Percentiles rank a stretch among this genome's conserved stretches.
Conservation (phyloP, 2,888 invertebrate species). For the Luffia ferchaultella region DNA sequence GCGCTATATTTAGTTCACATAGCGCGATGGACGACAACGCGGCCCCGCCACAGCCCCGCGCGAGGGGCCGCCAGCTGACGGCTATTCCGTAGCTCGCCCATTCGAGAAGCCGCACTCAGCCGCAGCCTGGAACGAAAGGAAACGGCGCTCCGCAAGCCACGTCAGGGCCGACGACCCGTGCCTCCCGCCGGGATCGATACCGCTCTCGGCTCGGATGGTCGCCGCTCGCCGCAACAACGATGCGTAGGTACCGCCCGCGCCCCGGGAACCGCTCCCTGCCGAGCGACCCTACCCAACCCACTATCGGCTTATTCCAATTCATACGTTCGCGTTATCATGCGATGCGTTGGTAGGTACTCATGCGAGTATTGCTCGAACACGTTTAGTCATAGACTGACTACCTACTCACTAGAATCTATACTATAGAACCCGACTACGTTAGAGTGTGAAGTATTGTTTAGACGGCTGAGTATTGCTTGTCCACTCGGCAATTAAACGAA, state of each 20-base stretch:
- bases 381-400: no score
- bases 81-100: constrained; percentile 60
- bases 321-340: not conserved
- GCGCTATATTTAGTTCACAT: constrained; percentile 58
- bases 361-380: no score
- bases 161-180: constrained; percentile 57
- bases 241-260: constrained; percentile 21
- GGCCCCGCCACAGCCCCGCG: not conserved
- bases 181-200: constrained; percentile 62
- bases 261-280: not conserved
- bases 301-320: not conserved
- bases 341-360: not conserved
- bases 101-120: constrained; percentile 41
- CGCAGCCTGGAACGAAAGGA: constrained; percentile 49
- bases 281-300: not conserved
- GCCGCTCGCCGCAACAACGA: constrained; percentile 40
- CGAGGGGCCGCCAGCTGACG: constrained; percentile 28
- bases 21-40: not conserved
- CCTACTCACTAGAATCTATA: no score
- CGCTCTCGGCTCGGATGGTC: constrained; percentile 35
- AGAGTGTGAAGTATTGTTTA: no score
- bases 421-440: no score
- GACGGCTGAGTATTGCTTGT: no score
- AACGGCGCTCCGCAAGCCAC: constrained; percentile 46
- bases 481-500: no score